Base-by-base conservation (phyloP, 2,797 vertebrate species). In the Lepidocolaptes lacrymiger region DNA sequence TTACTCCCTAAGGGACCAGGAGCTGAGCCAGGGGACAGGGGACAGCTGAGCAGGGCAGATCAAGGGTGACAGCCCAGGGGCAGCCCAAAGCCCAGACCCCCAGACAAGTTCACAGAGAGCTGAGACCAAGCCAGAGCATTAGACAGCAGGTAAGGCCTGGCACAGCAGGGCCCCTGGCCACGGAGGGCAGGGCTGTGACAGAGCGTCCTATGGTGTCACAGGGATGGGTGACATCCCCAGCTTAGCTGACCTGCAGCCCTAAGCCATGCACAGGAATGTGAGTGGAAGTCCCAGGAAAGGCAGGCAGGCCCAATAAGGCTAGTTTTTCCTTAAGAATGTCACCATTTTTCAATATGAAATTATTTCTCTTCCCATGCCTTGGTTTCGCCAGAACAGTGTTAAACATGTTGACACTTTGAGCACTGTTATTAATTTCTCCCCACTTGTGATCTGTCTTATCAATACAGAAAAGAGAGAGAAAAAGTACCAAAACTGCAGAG, bases 171-270 rank as follows among this genome's bases (percentile, higher is more conserved):
- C 34, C 41, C 0, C 0, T 22, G 36, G 36, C n/a, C 66, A 71
- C n/a, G 0, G 0, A 76, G 49, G 26, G 26, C 62, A 89, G 0
- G 0, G 58, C 51, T 39, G 58, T 19, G n/a, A 39, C 64, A 52
- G 28, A 39, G 59, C 24, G 58, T 37, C 67, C 72, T 34, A 14
- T 0, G 0, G 61, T 3, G 0, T n/a, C 37, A 9, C 16, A 3
- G 67, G 32, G 37, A 3, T 34, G 2, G 62, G 37, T 12, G 43
- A 48, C 6, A 10, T 30, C 14, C 37, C n/a, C 28, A 48, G 52
- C 43, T 62, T 20, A 48, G 27, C 54, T 73, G 75, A 79, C 27
- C 72, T 46, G 23, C 55, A 76, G 41, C 37, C 36, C 54, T n/a
- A 11, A 67, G n/a, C 44, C 49, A 17, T 5, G 16, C 0, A 2